Evolutionary conservation across 2,797 vertebrate genomes (phyloP).

Genomic region (Siniperca obscura): DNA sequence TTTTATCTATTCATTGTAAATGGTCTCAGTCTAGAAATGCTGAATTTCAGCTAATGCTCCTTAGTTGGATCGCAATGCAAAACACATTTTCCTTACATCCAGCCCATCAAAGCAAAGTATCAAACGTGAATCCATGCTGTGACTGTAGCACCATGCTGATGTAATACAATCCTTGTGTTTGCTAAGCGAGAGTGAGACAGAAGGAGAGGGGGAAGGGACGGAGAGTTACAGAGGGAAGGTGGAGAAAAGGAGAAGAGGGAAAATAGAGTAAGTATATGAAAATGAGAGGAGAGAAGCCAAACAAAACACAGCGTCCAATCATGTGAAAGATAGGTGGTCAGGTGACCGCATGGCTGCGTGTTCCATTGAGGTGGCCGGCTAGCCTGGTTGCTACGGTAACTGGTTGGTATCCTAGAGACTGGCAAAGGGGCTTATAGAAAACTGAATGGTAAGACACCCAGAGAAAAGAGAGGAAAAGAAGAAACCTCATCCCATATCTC

Average conservation of each 20-base stretch:
- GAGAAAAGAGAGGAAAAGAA: conserved; percentile 29
- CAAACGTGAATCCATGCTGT: conserved; percentile 33
- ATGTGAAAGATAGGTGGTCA: conserved; percentile 50
- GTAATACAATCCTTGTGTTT: conserved; percentile 43
- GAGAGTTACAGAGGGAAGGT: conserved; percentile 2
- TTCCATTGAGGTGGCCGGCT: conserved; percentile 63
- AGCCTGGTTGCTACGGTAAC: conserved; percentile 80
- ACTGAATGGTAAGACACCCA: conserved; percentile 61
- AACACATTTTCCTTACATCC: background rate
- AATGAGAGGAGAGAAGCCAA: conserved; percentile 53
- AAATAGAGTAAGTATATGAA: conserved; percentile 40
- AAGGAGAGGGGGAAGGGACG: conserved; percentile 9
- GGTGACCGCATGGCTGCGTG: conserved; percentile 60
- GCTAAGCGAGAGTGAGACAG: conserved; percentile 22
- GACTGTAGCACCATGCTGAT: conserved; percentile 35
- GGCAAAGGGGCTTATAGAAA: conserved; percentile 68
- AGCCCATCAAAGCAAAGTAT: conserved; percentile 30
- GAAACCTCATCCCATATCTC: conserved; percentile 12
- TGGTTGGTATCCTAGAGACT: conserved; percentile 79
- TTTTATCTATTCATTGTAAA: background rate
- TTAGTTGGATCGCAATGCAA: background rate
- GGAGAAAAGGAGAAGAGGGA: conserved; percentile 29
- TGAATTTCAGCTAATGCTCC: background rate
- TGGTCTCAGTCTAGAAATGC: background rate
- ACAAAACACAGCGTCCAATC: conserved; percentile 61